Evolutionary conservation across 2,113 vertebrate genomes (phyloP), one percentile per base, ranked within the genome.

Genomic region (Neoarius graeffei): DNA sequence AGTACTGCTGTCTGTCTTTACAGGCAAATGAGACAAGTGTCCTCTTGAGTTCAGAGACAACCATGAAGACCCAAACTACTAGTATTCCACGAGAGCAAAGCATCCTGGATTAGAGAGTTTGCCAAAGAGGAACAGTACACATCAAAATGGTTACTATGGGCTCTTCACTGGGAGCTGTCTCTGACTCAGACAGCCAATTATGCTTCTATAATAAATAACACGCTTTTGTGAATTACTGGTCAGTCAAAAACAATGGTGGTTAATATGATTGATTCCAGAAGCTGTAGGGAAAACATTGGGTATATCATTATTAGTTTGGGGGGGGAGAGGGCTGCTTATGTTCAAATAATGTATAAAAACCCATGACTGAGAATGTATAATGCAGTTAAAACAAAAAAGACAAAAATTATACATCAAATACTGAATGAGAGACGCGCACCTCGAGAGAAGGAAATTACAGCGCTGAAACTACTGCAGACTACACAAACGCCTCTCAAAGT

Each of bases 401-500:
- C 89, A 81, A 89, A 87, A 88, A 89, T 85, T 90, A 88, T 90
- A 91, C 85, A 91, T 84, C 89, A 89, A 91, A 91, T 89, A 90
- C 87, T 90, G 85, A 88, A 86, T 56, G 87, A 91, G 85, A 87
- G n/a, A 87, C 73, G 35, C 64, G 60, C 84, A 91, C 88, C 35
- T n/a, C 69, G 64, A 88, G 83, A 86, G 80, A 86, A 85, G 81
- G 71, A 64, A 73, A 87, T 42, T 87, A 89, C 83, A 91, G 83
- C 60, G 86, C 88, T 85, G 50, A 88, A 90, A 87, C 64, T 84
- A 88, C 85, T 57, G 48, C 69, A 30, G 86, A 82, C 59, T 74
- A 86, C 85, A 86, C 67, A 57, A 23, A 89, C 30, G 84, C 83
- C 82, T 90, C 83, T 87, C 62, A 77, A 82, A 67, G 66, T 69